Conservation (phyloP, 2,888 invertebrate genomes). For the Apodemia duryi region DNA sequence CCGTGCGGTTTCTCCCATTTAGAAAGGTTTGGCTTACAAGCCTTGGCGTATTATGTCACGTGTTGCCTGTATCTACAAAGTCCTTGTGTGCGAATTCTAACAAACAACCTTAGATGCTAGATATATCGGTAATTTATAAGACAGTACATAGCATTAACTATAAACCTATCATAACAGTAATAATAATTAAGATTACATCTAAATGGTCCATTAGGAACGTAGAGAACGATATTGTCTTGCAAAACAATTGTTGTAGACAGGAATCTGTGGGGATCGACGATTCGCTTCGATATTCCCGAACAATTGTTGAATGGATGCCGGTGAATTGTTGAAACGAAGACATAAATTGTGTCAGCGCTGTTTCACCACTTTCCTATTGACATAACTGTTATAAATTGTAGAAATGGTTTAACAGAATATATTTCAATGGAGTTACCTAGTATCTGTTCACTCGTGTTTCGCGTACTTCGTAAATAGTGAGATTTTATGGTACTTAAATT, state of each 20-base stretch:
- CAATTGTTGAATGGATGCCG: not conserved
- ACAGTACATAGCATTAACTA: not conserved
- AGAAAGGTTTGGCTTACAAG: no score
- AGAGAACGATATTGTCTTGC: constrained; percentile 1
- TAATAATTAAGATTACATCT: not conserved
- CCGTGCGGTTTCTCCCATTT: no score
- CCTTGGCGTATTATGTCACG: no score
- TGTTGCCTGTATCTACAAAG: no score
- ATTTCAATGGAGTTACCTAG: not conserved
- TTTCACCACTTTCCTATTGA: constrained; percentile 7
- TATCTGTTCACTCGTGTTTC: not conserved
- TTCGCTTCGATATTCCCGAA: not conserved
- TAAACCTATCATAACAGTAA: not conserved
- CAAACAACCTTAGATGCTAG: not conserved
- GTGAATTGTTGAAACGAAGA: constrained; percentile 5
- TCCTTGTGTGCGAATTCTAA: not conserved
- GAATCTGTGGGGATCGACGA: constrained; percentile 1
- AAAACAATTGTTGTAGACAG: constrained; percentile 4
- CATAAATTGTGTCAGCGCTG: constrained; percentile 5
- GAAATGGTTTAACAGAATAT: not conserved
- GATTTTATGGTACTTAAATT: no score
- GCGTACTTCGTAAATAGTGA: not conserved
- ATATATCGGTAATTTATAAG: not conserved
- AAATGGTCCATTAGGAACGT: not conserved
- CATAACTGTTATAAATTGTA: not conserved